Evolutionary conservation across 2,888 invertebrate genomes (phyloP).

Genomic region (Chromoteleia sp.): DNA sequence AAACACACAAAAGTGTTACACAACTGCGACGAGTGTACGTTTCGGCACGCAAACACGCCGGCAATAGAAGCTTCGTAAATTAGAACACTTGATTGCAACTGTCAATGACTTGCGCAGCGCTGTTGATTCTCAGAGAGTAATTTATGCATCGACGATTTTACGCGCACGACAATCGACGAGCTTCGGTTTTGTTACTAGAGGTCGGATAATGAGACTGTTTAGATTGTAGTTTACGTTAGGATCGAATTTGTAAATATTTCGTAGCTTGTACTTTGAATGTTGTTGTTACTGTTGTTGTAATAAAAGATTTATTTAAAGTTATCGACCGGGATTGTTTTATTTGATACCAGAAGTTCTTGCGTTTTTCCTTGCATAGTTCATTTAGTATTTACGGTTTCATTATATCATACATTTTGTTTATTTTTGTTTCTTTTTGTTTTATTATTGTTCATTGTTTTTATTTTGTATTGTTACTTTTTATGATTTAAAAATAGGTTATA

Average conservation of each 20-base stretch:
- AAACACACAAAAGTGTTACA: neutral
- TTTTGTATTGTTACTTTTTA: no score
- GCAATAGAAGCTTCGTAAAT: constrained; percentile 13
- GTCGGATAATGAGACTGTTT: constrained; percentile 30
- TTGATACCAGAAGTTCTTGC: no score
- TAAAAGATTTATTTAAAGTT: constrained; percentile 26
- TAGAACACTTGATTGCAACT: constrained; percentile 22
- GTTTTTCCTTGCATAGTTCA: no score
- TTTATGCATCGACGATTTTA: constrained; percentile 22
- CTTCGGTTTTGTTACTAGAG: neutral
- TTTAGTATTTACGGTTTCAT: no score
- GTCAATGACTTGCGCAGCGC: constrained; percentile 6
- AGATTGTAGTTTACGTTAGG: constrained; percentile 20
- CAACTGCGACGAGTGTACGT: neutral
- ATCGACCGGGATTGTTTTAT: no score
- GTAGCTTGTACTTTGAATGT: neutral
- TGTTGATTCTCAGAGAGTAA: constrained; percentile 5
- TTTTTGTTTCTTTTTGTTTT: no score
- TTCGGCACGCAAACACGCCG: neutral
- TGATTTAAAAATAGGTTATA: no score
- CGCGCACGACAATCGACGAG: neutral
- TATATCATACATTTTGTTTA: no score
- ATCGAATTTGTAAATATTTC: constrained; percentile 26
- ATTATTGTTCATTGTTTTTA: no score
- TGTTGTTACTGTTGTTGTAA: constrained; percentile 10